These are phyloP conservation scores for Drosophila mettleri DNA, from an alignment of 2,888 invertebrate species.

Conservation along the genomic window DNA sequence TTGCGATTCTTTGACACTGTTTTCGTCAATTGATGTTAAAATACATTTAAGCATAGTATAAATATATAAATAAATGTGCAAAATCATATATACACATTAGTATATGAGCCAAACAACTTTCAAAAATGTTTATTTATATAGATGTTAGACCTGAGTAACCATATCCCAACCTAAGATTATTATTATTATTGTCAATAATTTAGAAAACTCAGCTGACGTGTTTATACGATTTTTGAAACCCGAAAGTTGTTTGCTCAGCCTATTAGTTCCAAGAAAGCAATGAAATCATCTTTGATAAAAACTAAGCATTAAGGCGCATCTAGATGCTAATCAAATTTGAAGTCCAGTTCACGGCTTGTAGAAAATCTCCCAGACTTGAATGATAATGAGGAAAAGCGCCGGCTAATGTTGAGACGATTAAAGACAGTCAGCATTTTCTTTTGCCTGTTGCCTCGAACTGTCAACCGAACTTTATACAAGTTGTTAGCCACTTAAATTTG, in stretches of 20 bases:
- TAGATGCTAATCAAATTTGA: conserved; percentile 45
- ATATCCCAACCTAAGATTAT: neutral
- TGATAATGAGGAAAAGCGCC: conserved; percentile 42
- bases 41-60: neutral
- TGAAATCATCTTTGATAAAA: conserved; percentile 13
- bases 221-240: conserved; percentile 8
- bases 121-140: neutral
- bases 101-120: neutral
- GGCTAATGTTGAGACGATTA: conserved; percentile 59
- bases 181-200: neutral
- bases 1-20: too few species aligned
- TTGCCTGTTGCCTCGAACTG: conserved; percentile 50
- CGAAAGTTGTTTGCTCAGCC: conserved; percentile 31
- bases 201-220: neutral
- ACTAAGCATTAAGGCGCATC: conserved; percentile 4
- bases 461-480: conserved; percentile 68
- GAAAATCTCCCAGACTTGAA: neutral
- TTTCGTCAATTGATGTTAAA: too few species aligned
- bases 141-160: neutral
- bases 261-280: conserved; percentile 18
- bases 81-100: neutral
- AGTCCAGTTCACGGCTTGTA: conserved; percentile 2
- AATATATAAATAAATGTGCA: too few species aligned
- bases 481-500: conserved; percentile 77
- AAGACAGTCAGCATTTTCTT: conserved; percentile 43